phyloP scores from a whole-genome alignment of 2,113 vertebrate genomes.

The Orientallactaga bullata region DNA sequence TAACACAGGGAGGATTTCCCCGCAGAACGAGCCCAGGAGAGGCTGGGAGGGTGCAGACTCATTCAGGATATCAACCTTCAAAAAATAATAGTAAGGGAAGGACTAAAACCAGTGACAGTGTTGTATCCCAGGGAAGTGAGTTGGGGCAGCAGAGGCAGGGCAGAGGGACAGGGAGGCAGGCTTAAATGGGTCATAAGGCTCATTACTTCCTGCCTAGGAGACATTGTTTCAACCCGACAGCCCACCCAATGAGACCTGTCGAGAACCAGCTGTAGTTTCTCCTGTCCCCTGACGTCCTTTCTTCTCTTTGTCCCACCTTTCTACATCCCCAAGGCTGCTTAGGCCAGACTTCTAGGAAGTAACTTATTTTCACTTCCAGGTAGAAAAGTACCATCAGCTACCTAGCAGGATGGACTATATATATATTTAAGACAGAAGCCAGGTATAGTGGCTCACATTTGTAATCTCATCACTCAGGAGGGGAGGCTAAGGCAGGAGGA shows the following conservation, averaged over 20 bases:
- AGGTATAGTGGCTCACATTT: neutral
- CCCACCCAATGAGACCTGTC: neutral
- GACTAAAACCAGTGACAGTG: conserved; percentile 68
- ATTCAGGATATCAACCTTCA: conserved; percentile 80
- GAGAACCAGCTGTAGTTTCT: neutral
- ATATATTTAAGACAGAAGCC: neutral
- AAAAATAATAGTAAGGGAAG: conserved; percentile 79
- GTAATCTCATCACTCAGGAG: neutral
- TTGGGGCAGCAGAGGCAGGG: neutral
- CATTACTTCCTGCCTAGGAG: neutral
- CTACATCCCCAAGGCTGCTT: conserved; percentile 1
- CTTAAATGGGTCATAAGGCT: neutral
- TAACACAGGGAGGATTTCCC: conserved; percentile 72
- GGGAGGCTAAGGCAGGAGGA: neutral
- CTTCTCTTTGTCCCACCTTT: neutral
- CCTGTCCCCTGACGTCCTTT: neutral
- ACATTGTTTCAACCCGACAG: neutral
- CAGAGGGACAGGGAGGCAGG: neutral
- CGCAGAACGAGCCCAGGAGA: conserved; percentile 66
- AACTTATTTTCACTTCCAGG: conserved; percentile 24
- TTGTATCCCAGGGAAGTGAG: neutral
- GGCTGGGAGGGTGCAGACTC: conserved; percentile 77
- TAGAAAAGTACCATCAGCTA: neutral
- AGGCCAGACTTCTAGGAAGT: neutral
- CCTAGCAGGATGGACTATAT: neutral